Conservation (phyloP, 2,888 invertebrate species). For the Drosophila neotestacea region DNA sequence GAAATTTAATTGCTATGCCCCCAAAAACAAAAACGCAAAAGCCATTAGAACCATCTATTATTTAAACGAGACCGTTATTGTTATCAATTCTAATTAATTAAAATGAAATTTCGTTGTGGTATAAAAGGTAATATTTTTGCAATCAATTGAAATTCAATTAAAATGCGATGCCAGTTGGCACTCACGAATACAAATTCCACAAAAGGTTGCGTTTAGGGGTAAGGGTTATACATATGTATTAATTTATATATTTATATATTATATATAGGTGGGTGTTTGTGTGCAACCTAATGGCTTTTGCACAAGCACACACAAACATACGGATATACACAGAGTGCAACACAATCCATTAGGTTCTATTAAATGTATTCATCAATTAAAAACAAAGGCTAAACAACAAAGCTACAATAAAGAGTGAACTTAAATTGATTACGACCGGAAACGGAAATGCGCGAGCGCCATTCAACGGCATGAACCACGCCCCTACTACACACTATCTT, state of each 20-base stretch:
- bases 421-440: constrained; percentile 64
- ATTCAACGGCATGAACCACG: constrained; percentile 25
- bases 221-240: constrained; percentile 30
- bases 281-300: constrained; percentile 59
- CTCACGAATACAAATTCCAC: constrained; percentile 32
- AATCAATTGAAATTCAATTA: constrained; percentile 82
- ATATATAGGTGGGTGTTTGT: constrained; percentile 4
- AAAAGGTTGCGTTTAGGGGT: constrained; percentile 44
- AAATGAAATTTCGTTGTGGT: constrained; percentile 68
- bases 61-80: constrained; percentile 52
- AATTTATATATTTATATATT: neutral
- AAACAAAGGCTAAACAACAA: constrained; percentile 60
- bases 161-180: constrained; percentile 61
- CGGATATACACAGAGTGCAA: constrained; percentile 28
- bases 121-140: constrained; percentile 66
- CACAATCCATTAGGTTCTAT: constrained; percentile 75
- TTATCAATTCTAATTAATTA: constrained; percentile 78
- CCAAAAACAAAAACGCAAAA: constrained; percentile 1
- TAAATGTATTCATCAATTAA: constrained; percentile 77
- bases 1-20: neutral
- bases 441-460: constrained; percentile 62
- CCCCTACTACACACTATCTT: neutral
- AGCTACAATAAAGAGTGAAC: constrained; percentile 49
- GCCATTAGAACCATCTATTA: constrained; percentile 35
- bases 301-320: constrained; percentile 23